Base-by-base conservation (phyloP, 2,888 invertebrate species). In the Apamea epomidion region DNA sequence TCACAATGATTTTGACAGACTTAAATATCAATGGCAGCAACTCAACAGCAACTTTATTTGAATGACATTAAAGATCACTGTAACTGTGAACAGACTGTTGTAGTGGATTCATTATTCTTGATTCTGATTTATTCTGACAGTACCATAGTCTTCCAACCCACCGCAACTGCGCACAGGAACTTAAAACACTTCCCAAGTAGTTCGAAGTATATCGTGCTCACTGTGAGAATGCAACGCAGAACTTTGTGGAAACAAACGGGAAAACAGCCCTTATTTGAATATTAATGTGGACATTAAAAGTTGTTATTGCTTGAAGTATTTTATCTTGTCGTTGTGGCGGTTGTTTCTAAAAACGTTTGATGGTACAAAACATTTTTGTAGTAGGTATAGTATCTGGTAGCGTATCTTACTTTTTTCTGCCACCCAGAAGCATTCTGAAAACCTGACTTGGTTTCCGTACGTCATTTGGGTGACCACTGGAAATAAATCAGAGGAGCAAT, bases 251-350 rank as follows among this genome's bases (percentile, higher is more conserved):
- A 82, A 87, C 77, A 80, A 83, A 88, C 76, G 42, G 65, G 82
- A 79, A 78, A 86, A 83, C 85, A 73, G 76, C 51, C 54, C 75
- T 72, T 78, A 78, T 87, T 85, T 85, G 85, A 82, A 87, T 82
- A 81, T 74, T 85, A 88, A 88, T 82, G 79, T 29, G 76, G 42
- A 58, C 58, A 78, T 86, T 84, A 76, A 71, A 82, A 70, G 76
- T 67, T 78, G 60, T 70, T 58, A n/a, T 45, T 60, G 71, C 60
- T 71, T 1, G 67, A 93, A 91, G 64, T 81, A 65, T 81, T 70
- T 85, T 64, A 80, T 82, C 74, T 62, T 69, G 62, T 25, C 2
- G 4, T 25, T 29, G 14, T 48, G 3, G 58, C 18, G 2, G 37
- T 67, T 54, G 21, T 14, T 78, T 58, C 7, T 2, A 48, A 25